Evolutionary conservation across 2,797 vertebrate species (phyloP), one percentile per base, ranked within the genome.

Genomic region (Leptatherina wallacei): DNA sequence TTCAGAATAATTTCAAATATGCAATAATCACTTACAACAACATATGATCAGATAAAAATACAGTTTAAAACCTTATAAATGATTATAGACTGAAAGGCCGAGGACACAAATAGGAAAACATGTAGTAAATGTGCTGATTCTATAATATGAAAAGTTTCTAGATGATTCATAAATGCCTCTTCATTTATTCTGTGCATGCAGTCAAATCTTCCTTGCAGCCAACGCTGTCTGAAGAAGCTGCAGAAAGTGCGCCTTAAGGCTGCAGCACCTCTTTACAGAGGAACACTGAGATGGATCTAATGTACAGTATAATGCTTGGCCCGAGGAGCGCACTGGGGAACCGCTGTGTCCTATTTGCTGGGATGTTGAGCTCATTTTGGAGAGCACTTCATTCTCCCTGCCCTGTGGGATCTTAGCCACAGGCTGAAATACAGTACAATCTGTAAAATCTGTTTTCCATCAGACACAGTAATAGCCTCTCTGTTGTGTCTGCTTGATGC

Each of bases 281-380:
- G 35, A 62, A 71, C 66, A 29, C 14, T 44, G 68, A 73, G 60
- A 75, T 47, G 55, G 66, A 77, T 58, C 65, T 65, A 77, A 81
- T 78, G 83, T 69, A 71, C 69, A 71, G 80, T 24, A 20, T 89
- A 76, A 88, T 89, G 86, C 79, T 44, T 79, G 63, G 81, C 84
- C 84, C 22, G 66, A 68, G 89, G 83, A 79, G 72, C 0, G 0
- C 68, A 11, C 57, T 0, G 56, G 57, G 64, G 71, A 47, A 73
- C 74, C 32, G 71, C 66, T 47, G 75, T 56, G 72, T 84, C 81
- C 81, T 74, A 80, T 85, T 82, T 81, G 76, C 62, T 58, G 75
- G 3, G 59, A 80, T 58, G 79, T 61, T 32, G 67, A 70, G 74
- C 81, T 89, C 80, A 80, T 87, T 87, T 70, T 52, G 40, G 40